Base-by-base conservation (phyloP, 2,797 vertebrate species). In the Orestias chungarensis region DNA sequence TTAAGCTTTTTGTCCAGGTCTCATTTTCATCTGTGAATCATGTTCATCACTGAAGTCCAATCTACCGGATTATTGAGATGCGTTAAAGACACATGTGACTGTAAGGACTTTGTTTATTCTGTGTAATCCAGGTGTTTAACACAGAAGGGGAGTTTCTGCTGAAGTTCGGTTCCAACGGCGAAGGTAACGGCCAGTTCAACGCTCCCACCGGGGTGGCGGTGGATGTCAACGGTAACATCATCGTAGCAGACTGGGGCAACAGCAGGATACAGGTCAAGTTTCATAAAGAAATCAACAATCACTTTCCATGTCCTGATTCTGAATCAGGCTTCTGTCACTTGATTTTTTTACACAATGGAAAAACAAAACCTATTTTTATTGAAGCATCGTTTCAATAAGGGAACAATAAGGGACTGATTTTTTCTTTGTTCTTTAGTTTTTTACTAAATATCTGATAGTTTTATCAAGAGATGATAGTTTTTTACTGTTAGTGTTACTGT, bases 241-340 rank as follows among this genome's bases (percentile, higher is more conserved):
- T 99, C 0, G 98, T 99, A 69, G 98, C 98, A 0, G 98, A 99
- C 54, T 99, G 98, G 98, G 98, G 98, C 68, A 99, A 99, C 94
- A 99, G 98, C 91, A 92, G 98, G 80, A 99, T 99, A 93, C 98
- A 99, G 96, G 98, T 98, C 87, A 55, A 43, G 25, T 6, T 35
- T 59, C 10, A 35, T 38, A 31, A 54, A 54, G 5, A 27, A 55
- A 23, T 61, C 0, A 0, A 6, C 9, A 61, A 35, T 61, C 3
- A 35, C 2, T 61, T 59, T 23, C 1, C 4, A 59, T 29, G n/a
- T n/a, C n/a, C n/a, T n/a, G n/a, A n/a, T 35, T 59, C 33, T 61
- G 35, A 61, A 23, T 38, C 12, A 61, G 18, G n/a, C 9, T 20
- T 23, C 33, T 61, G 10, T 61, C 33, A 23, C 9, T 47, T 47